Conservation (phyloP, 1,140 invertebrate genomes). For the Lamellibrachia luymesi region DNA sequence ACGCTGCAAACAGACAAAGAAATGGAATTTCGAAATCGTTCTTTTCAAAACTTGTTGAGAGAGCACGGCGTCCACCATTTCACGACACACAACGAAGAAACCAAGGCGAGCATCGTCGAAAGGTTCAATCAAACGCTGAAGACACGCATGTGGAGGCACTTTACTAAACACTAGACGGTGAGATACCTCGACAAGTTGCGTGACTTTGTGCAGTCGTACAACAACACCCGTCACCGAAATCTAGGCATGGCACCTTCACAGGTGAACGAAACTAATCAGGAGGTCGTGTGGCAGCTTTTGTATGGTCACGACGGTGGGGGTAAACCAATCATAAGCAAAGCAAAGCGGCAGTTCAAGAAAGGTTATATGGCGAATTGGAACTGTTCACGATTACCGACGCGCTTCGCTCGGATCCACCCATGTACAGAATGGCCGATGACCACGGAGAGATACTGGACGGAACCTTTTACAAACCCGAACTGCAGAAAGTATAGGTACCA, state of each 20-base stretch:
- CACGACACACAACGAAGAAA: too few species aligned
- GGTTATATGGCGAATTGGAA: constrained; percentile 29
- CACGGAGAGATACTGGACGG: constrained; percentile 17
- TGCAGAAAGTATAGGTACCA: constrained; percentile 15
- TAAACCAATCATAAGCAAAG: constrained; percentile 35
- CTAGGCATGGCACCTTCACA: constrained; percentile 54
- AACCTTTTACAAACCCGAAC: constrained; percentile 30
- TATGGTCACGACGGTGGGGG: constrained; percentile 28
- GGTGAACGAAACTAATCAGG: constrained; percentile 33
- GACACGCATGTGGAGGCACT: constrained; percentile 34
- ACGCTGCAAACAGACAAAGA: constrained; percentile 23
- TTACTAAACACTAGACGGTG: constrained; percentile 53
- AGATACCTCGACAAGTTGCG: constrained; percentile 52
- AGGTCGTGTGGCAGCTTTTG: background rate
- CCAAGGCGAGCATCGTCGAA: too few species aligned
- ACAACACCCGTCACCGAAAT: constrained; percentile 30
- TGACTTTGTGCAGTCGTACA: constrained; percentile 9
- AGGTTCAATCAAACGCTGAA: too few species aligned
- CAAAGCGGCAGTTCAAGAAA: constrained; percentile 30
- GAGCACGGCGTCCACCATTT: constrained; percentile 16
- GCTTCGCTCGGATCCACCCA: background rate
- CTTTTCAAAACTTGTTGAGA: constrained; percentile 23
- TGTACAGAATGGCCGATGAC: constrained; percentile 25
- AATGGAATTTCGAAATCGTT: constrained; percentile 24
- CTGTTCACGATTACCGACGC: constrained; percentile 24